Evolutionary conservation across 2,888 invertebrate species (phyloP), one percentile per base, ranked within the genome.

Genomic region (Troilus luridus): DNA sequence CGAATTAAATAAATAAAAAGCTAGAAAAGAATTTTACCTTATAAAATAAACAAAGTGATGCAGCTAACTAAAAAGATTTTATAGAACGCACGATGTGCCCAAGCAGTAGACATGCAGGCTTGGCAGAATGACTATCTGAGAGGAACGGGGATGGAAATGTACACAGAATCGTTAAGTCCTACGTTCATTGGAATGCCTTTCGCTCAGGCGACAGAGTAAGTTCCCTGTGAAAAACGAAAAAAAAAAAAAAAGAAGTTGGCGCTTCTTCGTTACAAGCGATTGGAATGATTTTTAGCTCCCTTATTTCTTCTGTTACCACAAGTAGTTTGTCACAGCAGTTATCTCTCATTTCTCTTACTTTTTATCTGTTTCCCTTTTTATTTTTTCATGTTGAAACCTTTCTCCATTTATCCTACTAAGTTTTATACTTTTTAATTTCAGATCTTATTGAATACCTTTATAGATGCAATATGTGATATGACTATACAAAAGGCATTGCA

Each of bases 81-180:
- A 88, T 92, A 93, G 93, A 93, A 93, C 90, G 93, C 92, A 88
- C 92, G 93, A 93, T 94, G 94, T 94, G 94, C 94, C 95, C 96
- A 98, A 98, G 98, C 98, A 95, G 97, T 97, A 95, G 97, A 98
- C 95, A 98, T 98, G 96, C 98, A 98, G 95, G 97, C 98, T 95
- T 99, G 99, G 99, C 98, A 98, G 96, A 98, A 99, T 96, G 99
- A 99, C 96, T 99, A 99, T 96, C 97, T 99, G 95, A 97, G 99
- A 94, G 99, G 99, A 94, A 99, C 99, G 94, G 99, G 99, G 94
- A 99, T 99, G 98, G 99, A 99, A 97, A 99, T 99, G 98, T 99
- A 99, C 96, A 99, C 99, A 94, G 99, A 99, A 96, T 98, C 98
- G 94, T 96, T 99, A 95, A 99, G 99, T 95, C 97, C 98, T 93